Base-by-base conservation (phyloP, 2,888 invertebrate species). In the Cephus pygmeus region DNA sequence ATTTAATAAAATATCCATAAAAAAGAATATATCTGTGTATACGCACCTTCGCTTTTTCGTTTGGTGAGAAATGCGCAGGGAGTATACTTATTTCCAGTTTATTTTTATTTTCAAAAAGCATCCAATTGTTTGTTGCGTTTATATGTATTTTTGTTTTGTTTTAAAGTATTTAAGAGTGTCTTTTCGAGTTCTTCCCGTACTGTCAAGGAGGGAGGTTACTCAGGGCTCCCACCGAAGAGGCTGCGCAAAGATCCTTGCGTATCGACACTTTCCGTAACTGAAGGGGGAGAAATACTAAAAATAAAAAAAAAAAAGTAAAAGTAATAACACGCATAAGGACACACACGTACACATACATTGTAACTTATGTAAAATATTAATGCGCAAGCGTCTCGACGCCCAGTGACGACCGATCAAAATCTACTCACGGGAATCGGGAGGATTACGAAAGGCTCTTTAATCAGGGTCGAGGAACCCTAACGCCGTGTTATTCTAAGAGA, bases 221-320 rank as follows among this genome's bases (percentile, higher is more conserved):
- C 87, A 85, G 85, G 87, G 82, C 84, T 85, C 83, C 83, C 82
- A 76, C 56, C 79, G 78, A 74, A 77, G 75, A 74, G 73, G 78
- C 75, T 80, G 83, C 84, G 82, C 79, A 76, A 77, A 81, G 56
- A 56, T 56, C 56, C 56, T 56, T 56, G 56, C 56, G 56, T 56
- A 56, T 56, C 23, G 56, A 56, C 56, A 56, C 56, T 56, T 56
- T 56, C 56, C 56, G 56, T 56, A 56, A 56, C 23, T 23, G 23
- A 56, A 56, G 56, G 23, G 56, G 56, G 56, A 56, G 56, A 56
- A 56, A 56, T 9, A 56, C 23, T 56, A 56, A 56, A 56, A 56
- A 36, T 36, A 15, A 36, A 56, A 56, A 15, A 30, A 30, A 36
- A 40, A 40, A 15, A 40, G 6, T 40, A 40, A 40, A 56, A 56